These are phyloP conservation scores for Mastomys natalensis DNA, from an alignment of 2,113 vertebrate genomes.

Conservation along the genomic window DNA sequence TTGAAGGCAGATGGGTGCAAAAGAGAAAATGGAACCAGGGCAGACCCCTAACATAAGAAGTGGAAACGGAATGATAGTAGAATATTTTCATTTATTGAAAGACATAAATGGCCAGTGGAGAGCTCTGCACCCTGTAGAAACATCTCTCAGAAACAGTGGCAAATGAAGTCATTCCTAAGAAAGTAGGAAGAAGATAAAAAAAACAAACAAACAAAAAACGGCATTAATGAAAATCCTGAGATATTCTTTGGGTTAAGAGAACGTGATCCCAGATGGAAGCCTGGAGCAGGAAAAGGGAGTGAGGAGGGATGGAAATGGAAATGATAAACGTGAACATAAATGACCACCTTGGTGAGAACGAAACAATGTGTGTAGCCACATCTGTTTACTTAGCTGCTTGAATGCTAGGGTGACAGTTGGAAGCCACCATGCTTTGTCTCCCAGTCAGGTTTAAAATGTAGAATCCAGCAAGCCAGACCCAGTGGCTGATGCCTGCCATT, in stretches of 20 bases:
- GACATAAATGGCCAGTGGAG: neutral
- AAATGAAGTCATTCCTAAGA: neutral
- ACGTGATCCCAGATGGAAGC: neutral
- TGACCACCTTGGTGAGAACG: neutral
- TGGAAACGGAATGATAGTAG: neutral
- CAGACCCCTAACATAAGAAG: neutral
- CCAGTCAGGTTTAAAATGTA: neutral
- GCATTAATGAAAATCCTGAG: neutral
- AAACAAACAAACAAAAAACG: neutral
- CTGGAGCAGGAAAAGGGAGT: neutral
- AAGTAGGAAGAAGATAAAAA: neutral
- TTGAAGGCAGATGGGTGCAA: neutral
- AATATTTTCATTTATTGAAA: neutral
- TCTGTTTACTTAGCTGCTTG: neutral
- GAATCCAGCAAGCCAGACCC: neutral
- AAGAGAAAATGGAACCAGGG: neutral
- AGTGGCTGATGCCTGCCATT: neutral
- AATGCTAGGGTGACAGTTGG: neutral
- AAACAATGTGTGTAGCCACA: neutral
- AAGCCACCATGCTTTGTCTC: neutral
- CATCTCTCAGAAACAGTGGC: neutral
- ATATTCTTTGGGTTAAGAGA: neutral
- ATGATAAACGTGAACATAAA: neutral
- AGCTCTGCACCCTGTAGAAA: neutral
- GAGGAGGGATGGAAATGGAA: neutral